Evolutionary conservation across 2,797 vertebrate species (phyloP), one percentile per base, ranked within the genome.

Genomic region (Buceros bicornis): DNA sequence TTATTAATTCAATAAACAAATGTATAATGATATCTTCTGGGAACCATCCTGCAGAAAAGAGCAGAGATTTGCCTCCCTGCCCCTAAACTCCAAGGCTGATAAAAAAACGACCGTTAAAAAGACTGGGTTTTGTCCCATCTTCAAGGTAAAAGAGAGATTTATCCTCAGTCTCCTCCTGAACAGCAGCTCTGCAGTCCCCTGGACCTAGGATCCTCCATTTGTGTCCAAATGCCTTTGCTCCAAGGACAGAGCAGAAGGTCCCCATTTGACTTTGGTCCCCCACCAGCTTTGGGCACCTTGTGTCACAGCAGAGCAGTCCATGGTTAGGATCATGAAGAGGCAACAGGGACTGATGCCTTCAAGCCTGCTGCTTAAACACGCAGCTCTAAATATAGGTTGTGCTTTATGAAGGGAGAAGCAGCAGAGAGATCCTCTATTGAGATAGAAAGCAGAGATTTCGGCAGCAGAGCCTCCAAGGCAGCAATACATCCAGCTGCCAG

Each of bases 1-100:
- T 62, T 31, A 73, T 40, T 60, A 92, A 95, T 92, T 87, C 61
- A 92, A 96, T 95, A 58, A 94, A 90, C 65, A 61, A 83, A 78
- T 10, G 22, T 54, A 78, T 57, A 88, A 95, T 54, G 56, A 70
- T 66, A 64, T 85, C 89, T 91, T 70, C 85, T 90, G 76, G 78
- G 57, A 94, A 40, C 20, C 26, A 43, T 37, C 61, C 31, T 66
- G n/a, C 42, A 58, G 78, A 51, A 74, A 4, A 43, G 24, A 79
- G 13, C 54, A 45, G 54, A 87, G 45, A 70, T 66, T 86, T 67
- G 18, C 28, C 16, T 87, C 64, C 37, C 15, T 61, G 78, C 18
- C 93, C 58, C 56, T 47, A 18, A 76, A 62, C 8, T 37, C 24
- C 5, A 56, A 10, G 7, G 13, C 31, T 74, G 70, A 24, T 29